A percentile compares a stretch with the other conserved stretches of the same genome.
Evolutionary conservation across 2,888 invertebrate species (phyloP).

Genomic region (Drosophila macrospina): DNA sequence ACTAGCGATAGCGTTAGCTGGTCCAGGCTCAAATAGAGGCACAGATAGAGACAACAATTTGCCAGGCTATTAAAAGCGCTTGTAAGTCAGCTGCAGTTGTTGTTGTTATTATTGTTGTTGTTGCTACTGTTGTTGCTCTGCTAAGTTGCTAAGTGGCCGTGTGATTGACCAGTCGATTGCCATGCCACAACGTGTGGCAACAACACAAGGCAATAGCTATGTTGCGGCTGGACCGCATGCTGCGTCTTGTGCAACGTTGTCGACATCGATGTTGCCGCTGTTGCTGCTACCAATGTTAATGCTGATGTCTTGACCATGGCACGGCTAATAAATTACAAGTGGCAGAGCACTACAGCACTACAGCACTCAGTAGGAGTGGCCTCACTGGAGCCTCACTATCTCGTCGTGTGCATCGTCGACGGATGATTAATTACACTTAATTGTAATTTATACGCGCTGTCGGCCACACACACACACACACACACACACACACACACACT

Average conservation of each 20-base stretch:
- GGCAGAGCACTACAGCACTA: slow-evolving; percentile 7
- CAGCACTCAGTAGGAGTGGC: background rate
- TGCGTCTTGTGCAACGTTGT: slow-evolving; percentile 54
- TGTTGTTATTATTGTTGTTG: slow-evolving; percentile 7
- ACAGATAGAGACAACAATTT: slow-evolving; percentile 25
- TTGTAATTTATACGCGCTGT: slow-evolving; percentile 71
- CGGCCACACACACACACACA: slow-evolving; percentile 36
- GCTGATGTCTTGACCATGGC: slow-evolving; percentile 53
- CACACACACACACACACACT: slow-evolving; percentile 28
- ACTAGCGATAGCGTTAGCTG: slow-evolving; percentile 43
- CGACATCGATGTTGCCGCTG: slow-evolving; percentile 29
- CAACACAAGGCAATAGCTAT: slow-evolving; percentile 2
- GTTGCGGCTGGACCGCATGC: slow-evolving; percentile 70
- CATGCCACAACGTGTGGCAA: background rate
- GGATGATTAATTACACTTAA: slow-evolving; percentile 79
- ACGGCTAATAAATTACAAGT: slow-evolving; percentile 52
- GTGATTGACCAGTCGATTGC: slow-evolving; percentile 65
- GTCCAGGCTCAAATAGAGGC: slow-evolving; percentile 22
- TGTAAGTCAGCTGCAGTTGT: slow-evolving; percentile 48
- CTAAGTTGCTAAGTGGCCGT: slow-evolving; percentile 56
- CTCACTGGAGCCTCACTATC: background rate
- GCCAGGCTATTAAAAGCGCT: slow-evolving; percentile 58
- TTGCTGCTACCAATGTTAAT: slow-evolving; percentile 11
- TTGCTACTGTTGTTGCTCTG: slow-evolving; percentile 32
- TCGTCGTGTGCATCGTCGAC: slow-evolving; percentile 15